Conservation (phyloP, 2,797 vertebrate species). For the Graptemys geographica region DNA sequence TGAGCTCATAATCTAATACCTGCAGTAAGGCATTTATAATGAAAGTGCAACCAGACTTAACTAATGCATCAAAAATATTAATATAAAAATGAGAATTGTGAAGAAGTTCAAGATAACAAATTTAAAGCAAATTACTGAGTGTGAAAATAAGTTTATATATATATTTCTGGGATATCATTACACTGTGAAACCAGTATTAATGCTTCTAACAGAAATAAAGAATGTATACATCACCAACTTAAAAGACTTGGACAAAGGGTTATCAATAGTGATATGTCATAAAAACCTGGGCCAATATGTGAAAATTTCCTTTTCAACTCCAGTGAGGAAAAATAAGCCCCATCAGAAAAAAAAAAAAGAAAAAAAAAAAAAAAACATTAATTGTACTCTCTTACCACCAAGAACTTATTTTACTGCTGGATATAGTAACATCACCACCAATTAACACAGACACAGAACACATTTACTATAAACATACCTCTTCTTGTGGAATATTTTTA, state of each 20-base stretch:
- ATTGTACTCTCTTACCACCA: neutral
- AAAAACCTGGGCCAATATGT: neutral
- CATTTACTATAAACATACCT: constrained; percentile 84
- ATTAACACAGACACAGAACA: constrained; percentile 25
- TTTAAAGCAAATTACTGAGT: neutral
- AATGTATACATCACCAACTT: neutral
- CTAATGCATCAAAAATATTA: neutral
- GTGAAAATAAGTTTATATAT: neutral
- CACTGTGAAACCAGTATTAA: neutral
- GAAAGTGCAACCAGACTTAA: neutral
- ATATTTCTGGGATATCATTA: neutral
- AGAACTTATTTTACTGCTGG: neutral
- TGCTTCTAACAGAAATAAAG: neutral
- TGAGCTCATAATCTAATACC: neutral
- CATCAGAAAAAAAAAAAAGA: neutral
- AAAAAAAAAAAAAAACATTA: neutral
- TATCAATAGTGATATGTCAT: neutral
- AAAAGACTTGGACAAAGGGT: neutral
- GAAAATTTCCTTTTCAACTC: neutral
- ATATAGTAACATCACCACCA: neutral
- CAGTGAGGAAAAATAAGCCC: neutral
- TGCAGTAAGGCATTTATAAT: neutral
- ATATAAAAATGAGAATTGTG: neutral
- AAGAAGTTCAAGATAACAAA: neutral
- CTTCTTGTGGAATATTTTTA: constrained; percentile 92